Evolutionary conservation across 2,797 vertebrate genomes (phyloP), one percentile per base, ranked within the genome.

Genomic region (Moxostoma hubbsi): DNA sequence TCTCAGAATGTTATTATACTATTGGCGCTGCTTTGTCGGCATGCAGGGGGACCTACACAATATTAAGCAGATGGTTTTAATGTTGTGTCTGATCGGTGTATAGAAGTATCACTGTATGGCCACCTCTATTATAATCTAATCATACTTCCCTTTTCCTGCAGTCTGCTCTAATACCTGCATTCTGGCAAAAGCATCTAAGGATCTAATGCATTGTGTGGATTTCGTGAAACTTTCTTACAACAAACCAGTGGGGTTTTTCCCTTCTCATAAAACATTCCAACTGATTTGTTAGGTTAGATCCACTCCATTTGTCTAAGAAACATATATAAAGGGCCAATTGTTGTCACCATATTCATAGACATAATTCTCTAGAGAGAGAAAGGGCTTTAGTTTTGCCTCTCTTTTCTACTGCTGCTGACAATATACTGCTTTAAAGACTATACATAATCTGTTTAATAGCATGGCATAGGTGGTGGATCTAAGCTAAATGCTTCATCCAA

Each of bases 381-480:
- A 75, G 64, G 43, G 66, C 68, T 58, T 18, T 63, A 9, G 16
- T 57, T 46, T 73, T 67, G 67, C 64, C 75, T 76, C 16, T 81
- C 36, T 79, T 75, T 74, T 79, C 65, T 76, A 75, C 68, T 69
- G 81, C 84, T 85, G 79, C 84, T 85, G 67, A 80, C 66, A 75
- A 69, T 49, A 49, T 57, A 64, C 73, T 81, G 72, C 79, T 75
- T 75, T 55, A 12, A 18, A 58, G 55, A 68, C 63, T 61, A 68
- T n/a, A 16, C 16, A 16, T 63, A 63, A 66, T 78, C 75, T 70
- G 49, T 45, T 59, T 36, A n/a, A 24, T 69, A 64, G 73, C 50
- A 58, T 64, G 61, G 75, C 70, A 62, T 69, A 64, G 69, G 57
- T 74, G 50, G 59, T 72, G 47, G 59, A 71, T 75, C 74, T 75